Base-by-base conservation (phyloP, 2,797 vertebrate species). In the Poecile montanus region DNA sequence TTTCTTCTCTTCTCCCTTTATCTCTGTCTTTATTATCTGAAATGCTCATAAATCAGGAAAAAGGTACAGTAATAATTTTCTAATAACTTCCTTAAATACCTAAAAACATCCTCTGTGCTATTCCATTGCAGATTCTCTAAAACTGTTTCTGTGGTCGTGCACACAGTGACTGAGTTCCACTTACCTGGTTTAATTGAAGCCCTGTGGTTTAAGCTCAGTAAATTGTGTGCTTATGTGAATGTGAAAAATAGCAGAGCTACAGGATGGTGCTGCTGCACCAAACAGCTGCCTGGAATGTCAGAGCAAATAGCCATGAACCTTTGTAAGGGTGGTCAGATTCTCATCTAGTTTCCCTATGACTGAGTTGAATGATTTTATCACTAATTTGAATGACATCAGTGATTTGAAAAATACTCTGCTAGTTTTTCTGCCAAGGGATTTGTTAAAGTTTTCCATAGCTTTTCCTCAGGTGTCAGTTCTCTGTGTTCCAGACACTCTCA, bases 11-110 rank as follows among this genome's bases (percentile, higher is more conserved):
- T 98, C 97, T 98, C 79, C 72, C 93, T 96, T 95, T 97, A 96
- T 98, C 93, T 97, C 58, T 97, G 95, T 98, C 95, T 98, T 96
- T 97, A 95, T 95, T 97, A 88, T 96, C 94, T 97, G 97, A 98
- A 98, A 97, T 98, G 98, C 98, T 98, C 98, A 97, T 96, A 98
- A 94, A 97, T 98, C 99, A 99, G 98, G 98, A 97, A 74, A 98
- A 98, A 99, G 99, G 99, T 99, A 99, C 95, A 98, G 98, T 98
- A 97, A 79, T 96, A 11, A 84, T 95, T 96, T 97, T 96, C 96
- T 94, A 91, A 93, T 97, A 93, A 94, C 89, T 91, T 96, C 38
- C 81, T 82, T 89, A 81, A 68, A 67, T 86, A 38, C 17, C 89
- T 86, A 32, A 88, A 93, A 65, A 3, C 18, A 40, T 76, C 20